A percentile compares a stretch with the other conserved stretches of the same genome.
phyloP scores from a whole-genome alignment of 2,113 vertebrate species.

The Clarias magur region DNA sequence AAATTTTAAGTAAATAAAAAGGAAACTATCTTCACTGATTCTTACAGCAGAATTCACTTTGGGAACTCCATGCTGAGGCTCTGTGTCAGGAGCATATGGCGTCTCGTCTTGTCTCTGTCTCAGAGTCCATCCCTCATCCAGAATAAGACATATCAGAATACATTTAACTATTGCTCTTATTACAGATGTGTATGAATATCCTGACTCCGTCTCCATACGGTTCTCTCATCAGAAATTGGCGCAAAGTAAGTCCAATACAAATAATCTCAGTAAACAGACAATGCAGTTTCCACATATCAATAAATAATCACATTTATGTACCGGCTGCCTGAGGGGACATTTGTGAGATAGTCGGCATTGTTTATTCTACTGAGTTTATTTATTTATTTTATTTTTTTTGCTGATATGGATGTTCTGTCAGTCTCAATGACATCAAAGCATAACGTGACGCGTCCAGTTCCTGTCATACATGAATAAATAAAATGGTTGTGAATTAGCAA shows the following conservation, averaged over 20 bases:
- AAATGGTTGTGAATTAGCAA: background rate
- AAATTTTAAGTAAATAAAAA: background rate
- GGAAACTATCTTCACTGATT: background rate
- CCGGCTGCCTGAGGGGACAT: no score
- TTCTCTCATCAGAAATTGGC: conserved; percentile 24
- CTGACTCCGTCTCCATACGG: background rate
- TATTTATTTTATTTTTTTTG: background rate
- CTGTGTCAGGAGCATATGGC: background rate
- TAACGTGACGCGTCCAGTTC: background rate
- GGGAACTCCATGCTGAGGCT: background rate
- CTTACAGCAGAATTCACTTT: background rate
- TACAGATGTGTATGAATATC: conserved; percentile 28
- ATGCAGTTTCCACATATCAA: background rate
- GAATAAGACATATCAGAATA: background rate
- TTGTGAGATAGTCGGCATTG: background rate
- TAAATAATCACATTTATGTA: background rate
- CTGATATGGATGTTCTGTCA: background rate
- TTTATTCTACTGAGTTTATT: background rate
- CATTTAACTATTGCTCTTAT: background rate
- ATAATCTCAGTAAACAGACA: conserved; percentile 31
- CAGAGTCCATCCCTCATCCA: background rate
- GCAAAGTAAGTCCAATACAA: conserved; percentile 3
- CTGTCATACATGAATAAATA: background rate
- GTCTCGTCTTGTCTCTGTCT: background rate
- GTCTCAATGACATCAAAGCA: background rate